These are phyloP conservation scores for Agonopterix alstromeriana DNA, from an alignment of 2,888 invertebrate species.

Conservation along the genomic window DNA sequence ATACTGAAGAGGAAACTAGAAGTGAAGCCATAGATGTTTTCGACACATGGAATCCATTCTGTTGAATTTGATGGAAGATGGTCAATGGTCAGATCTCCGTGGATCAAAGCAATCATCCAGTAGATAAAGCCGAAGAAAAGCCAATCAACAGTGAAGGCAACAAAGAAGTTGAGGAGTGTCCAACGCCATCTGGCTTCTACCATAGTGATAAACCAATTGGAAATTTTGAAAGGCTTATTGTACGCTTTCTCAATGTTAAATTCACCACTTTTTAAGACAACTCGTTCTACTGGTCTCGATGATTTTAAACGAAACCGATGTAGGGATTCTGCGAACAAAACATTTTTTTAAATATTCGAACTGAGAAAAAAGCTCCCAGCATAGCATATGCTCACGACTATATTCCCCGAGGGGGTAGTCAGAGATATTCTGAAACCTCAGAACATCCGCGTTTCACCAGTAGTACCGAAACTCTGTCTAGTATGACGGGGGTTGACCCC, in stretches of 20 bases:
- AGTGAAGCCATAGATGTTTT: constrained; percentile 90
- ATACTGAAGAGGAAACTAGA: constrained; percentile 96
- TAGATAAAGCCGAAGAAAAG: constrained; percentile 91
- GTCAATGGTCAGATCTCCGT: constrained; percentile 88
- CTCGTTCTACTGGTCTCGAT: constrained; percentile 51
- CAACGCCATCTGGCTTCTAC: constrained; percentile 95
- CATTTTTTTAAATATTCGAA: too few relatives aligned
- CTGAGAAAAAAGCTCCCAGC: too few relatives aligned
- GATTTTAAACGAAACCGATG: background rate
- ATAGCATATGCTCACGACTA: too few relatives aligned
- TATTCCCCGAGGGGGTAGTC: too few relatives aligned
- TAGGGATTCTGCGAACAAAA: too few relatives aligned
- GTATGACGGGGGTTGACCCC: too few relatives aligned
- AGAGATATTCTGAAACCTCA: too few relatives aligned
- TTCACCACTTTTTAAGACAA: constrained; percentile 91
- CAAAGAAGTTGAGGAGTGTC: constrained; percentile 90
- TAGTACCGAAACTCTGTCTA: too few relatives aligned
- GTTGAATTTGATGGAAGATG: constrained; percentile 75
- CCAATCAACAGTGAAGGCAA: constrained; percentile 93
- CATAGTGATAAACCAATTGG: constrained; percentile 87
- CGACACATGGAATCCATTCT: constrained; percentile 90
- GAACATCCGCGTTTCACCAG: too few relatives aligned
- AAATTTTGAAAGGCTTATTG: constrained; percentile 76
- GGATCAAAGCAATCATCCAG: constrained; percentile 92
- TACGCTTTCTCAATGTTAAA: constrained; percentile 88